Conservation (phyloP, 2,797 vertebrate species). For the Alca torda region DNA sequence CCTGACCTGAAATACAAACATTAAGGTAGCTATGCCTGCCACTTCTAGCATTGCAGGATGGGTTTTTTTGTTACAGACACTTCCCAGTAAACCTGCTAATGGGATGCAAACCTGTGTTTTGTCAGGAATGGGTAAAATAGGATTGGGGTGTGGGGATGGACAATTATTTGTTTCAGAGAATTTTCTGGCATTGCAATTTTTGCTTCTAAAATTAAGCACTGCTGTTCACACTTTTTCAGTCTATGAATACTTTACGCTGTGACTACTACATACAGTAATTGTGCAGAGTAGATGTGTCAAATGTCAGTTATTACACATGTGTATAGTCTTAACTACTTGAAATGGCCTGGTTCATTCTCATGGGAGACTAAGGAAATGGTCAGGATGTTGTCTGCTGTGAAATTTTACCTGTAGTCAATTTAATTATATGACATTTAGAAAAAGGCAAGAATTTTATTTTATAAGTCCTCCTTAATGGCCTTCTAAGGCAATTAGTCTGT, state of each 20-base stretch:
- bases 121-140: background rate
- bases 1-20: background rate
- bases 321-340: background rate
- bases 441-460: too few species aligned
- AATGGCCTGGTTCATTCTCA: background rate
- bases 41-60: background rate
- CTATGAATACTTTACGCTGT: background rate
- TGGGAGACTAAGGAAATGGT: background rate
- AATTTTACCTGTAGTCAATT: background rate
- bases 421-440: background rate
- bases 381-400: background rate
- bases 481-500: constrained; percentile 30
- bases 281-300: background rate
- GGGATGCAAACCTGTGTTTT: background rate
- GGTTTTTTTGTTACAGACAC: background rate
- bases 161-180: background rate
- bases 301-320: background rate
- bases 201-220: background rate
- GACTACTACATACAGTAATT: background rate
- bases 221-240: background rate
- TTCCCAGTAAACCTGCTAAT: background rate
- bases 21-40: background rate
- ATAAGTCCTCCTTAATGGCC: background rate
- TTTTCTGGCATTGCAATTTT: background rate
- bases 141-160: background rate